Evolutionary conservation across 1,140 invertebrate species (phyloP).

Genomic region (Aethina tumida): DNA sequence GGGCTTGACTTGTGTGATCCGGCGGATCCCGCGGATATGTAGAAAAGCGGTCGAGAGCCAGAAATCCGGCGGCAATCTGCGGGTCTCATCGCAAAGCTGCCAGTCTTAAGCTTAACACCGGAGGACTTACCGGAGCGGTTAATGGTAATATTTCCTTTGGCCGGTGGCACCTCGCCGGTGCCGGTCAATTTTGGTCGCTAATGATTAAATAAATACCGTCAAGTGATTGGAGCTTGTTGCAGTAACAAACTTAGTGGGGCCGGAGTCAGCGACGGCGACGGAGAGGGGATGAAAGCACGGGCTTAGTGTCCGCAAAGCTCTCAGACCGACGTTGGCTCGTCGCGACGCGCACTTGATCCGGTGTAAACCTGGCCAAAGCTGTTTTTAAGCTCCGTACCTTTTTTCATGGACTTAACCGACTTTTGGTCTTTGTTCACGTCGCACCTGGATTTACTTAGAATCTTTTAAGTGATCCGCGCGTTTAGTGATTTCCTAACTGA

Average conservation of each 20-base stretch:
- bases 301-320: conserved; percentile 36
- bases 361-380: conserved; percentile 35
- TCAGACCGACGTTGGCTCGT: conserved; percentile 31
- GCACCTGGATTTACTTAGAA: conserved; percentile 33
- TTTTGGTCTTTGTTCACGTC: conserved; percentile 34
- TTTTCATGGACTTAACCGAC: conserved; percentile 33
- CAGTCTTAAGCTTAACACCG: conserved; percentile 9
- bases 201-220: conserved; percentile 20
- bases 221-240: conserved; percentile 21
- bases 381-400: conserved; percentile 35
- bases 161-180: no score
- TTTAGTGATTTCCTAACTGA: conserved; percentile 30
- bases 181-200: conserved; percentile 17
- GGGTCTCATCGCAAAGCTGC: conserved; percentile 12
- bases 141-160: conserved; percentile 6
- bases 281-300: conserved; percentile 23
- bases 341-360: conserved; percentile 33
- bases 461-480: conserved; percentile 25
- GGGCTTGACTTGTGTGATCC: no score
- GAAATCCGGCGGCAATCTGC: conserved; percentile 15
- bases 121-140: background rate
- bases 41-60: conserved; percentile 15
- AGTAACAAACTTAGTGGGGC: conserved; percentile 22
- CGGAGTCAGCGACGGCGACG: conserved; percentile 11
- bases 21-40: no score